Conservation (phyloP, 2,797 vertebrate species). For the Acridotheres tristis region DNA sequence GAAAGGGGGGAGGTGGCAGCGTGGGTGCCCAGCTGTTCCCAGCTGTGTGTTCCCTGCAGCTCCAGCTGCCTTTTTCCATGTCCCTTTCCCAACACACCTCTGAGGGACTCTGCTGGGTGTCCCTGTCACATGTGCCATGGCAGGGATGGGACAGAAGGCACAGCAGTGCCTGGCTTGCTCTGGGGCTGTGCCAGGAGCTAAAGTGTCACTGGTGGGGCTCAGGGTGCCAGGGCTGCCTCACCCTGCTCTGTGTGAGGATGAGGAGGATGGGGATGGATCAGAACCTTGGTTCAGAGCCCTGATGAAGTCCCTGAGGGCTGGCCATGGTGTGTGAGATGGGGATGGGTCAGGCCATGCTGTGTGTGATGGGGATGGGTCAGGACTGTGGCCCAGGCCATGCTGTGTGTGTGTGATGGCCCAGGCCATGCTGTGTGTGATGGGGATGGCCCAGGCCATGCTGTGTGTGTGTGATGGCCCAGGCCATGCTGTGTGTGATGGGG, state of each 20-base stretch:
- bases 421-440: no score
- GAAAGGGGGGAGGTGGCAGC: background rate
- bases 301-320: fast-evolving
- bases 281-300: background rate
- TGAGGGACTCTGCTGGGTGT: background rate
- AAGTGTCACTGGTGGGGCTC: background rate
- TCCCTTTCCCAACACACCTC: background rate
- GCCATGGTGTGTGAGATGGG: no score
- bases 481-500: no score
- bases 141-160: background rate
- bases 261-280: background rate
- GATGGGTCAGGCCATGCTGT: no score
- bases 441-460: no score
- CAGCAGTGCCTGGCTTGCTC: background rate
- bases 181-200: background rate
- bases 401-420: no score
- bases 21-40: background rate
- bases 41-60: background rate
- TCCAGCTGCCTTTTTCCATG: background rate
- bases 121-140: background rate
- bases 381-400: no score
- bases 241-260: background rate
- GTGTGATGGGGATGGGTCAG: no score
- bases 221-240: background rate
- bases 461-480: no score